These are phyloP conservation scores for Okapia johnstoni DNA, from an alignment of 2,113 vertebrate species.

Conservation along the genomic window DNA sequence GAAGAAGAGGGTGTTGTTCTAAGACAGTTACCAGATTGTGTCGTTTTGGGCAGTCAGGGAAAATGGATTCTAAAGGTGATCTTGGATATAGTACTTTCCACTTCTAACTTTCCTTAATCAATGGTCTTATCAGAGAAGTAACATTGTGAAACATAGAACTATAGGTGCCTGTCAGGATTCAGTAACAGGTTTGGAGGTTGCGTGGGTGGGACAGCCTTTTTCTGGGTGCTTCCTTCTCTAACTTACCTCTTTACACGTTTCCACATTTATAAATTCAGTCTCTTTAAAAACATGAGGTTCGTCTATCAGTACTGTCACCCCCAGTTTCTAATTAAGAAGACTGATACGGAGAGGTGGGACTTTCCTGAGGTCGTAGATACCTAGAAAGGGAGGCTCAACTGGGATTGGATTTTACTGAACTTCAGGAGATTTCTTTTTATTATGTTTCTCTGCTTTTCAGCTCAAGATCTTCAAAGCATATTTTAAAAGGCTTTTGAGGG, in stretches of 20 bases:
- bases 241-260: background rate
- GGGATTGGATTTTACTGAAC: background rate
- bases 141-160: background rate
- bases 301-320: background rate
- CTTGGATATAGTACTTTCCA: background rate
- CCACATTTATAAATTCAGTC: background rate
- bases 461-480: background rate
- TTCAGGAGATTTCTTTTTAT: background rate
- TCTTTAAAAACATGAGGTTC: background rate
- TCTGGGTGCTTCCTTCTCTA: background rate
- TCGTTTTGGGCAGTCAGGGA: background rate
- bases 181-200: background rate
- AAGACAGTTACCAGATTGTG: background rate
- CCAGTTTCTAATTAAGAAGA: background rate
- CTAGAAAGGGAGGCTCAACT: background rate
- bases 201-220: background rate
- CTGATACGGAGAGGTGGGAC: no score
- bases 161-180: background rate
- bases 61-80: background rate
- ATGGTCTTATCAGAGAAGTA: background rate
- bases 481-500: background rate
- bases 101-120: background rate
- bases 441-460: background rate
- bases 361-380: background rate
- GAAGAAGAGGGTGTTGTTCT: background rate